These are phyloP conservation scores for Monopis laevigella DNA, from an alignment of 2,888 invertebrate genomes.

Conservation along the genomic window DNA sequence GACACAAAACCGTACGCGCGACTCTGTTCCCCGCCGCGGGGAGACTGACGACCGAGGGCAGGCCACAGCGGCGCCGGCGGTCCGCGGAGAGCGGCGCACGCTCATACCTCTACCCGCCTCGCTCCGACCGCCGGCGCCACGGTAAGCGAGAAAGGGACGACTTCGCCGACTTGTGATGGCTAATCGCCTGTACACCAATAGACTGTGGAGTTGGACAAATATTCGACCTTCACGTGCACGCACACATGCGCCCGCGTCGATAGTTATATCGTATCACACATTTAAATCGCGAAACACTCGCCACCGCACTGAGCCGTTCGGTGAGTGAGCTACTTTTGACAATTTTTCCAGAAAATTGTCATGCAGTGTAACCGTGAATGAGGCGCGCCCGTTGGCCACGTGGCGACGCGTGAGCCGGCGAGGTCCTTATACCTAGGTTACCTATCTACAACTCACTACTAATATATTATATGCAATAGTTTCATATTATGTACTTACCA, in stretches of 20 bases:
- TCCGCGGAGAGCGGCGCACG: conserved; percentile 35
- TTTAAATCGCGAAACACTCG: conserved; percentile 46
- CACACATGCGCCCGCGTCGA: conserved; percentile 20
- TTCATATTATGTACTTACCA: too few relatives aligned
- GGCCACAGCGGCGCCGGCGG: conserved; percentile 33
- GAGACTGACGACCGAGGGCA: conserved; percentile 65
- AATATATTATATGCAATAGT: too few relatives aligned
- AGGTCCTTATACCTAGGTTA: too few relatives aligned
- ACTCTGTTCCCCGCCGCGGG: conserved; percentile 63
- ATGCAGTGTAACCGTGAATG: conserved; percentile 49
- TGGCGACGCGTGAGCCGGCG: conserved; percentile 26
- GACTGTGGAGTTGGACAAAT: conserved; percentile 64
- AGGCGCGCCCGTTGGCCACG: conserved; percentile 42
- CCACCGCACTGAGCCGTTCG: conserved; percentile 30
- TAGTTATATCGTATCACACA: conserved; percentile 34
- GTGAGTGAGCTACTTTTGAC: conserved; percentile 59
- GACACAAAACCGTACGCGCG: conserved; percentile 55
- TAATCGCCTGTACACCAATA: conserved; percentile 65
- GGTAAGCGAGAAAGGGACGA: conserved; percentile 44
- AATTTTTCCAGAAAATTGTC: conserved; percentile 65
- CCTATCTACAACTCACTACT: too few relatives aligned
- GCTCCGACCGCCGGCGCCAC: conserved; percentile 30
- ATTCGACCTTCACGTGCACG: conserved; percentile 60
- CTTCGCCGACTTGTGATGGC: conserved; percentile 56
- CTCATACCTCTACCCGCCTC: conserved; percentile 51